Base-by-base conservation (phyloP, 2,888 invertebrate genomes). In the Osmoderma eremita region DNA sequence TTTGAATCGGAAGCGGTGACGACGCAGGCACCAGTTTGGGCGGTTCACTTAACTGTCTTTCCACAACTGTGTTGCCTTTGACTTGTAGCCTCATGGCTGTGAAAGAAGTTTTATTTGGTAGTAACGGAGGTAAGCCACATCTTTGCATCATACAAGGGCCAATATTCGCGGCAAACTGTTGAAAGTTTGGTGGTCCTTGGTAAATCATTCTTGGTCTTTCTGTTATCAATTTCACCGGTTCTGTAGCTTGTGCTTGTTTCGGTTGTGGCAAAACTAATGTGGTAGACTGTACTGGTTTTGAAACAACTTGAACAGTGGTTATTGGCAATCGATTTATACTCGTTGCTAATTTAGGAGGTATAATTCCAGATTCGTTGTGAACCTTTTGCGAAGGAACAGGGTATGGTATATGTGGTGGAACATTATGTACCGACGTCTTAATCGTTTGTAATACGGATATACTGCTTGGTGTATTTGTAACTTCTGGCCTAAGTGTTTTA, bases 201-300 rank as follows among this genome's bases (percentile, higher is more conserved):
- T 64, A 67, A 12, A 70, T 48, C 58, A 61, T 63, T 20, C 68
- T 65, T 20, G 68, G 67, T 36, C 67, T 61, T 36, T 79, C 78
- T n/a, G 75, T 70, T n/a, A 77, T 77, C 63, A 79, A 69, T 68
- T 79, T 78, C 13, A 78, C 77, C 42, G 78, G 77, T 70, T 80
- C 79, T 6, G 78, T 72, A 41, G 76, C 68, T 66, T 78, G 79
- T 3, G 80, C 81, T 15, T 78, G 70, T 69, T 79, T 80, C 1
- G 83, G 75, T 70, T 82, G 82, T 56, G 82, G 81, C 41, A 82
- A 71, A 63, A 80, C 73, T 36, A 82, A 78, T 66, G 84, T 86
- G 64, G 83, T 84, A 0, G 84, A 78, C 77, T 83, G 86, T 39
- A 87, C 76, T 69, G 87, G 86, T 79, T 88, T 88, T 4, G 87